These are phyloP conservation scores for Taeniopygia guttata DNA, from an alignment of 2,797 vertebrate genomes.

Conservation along the genomic window DNA sequence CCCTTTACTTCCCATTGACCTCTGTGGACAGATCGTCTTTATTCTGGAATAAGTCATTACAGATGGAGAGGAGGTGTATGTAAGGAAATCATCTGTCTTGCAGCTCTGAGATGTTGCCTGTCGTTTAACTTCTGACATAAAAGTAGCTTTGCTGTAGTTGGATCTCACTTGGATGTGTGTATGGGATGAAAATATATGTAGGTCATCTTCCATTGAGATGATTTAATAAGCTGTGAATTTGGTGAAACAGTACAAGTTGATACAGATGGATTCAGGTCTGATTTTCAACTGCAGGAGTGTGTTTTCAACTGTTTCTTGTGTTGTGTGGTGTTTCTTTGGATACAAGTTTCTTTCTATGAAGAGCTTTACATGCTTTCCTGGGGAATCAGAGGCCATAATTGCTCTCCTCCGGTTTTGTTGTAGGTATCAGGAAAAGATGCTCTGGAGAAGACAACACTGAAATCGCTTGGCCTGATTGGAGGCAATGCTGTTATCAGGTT, in stretches of 20 bases:
- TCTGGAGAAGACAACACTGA: constrained; percentile 84
- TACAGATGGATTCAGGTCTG: not conserved
- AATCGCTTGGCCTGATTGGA: constrained; percentile 89
- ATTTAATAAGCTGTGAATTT: not conserved
- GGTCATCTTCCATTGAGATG: not conserved
- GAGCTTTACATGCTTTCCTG: not conserved
- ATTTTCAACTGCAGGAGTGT: not conserved
- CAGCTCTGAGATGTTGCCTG: not conserved
- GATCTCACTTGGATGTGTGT: not conserved
- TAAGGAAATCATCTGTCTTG: not conserved
- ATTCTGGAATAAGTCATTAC: not conserved
- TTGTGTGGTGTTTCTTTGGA: not conserved
- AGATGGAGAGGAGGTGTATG: not conserved
- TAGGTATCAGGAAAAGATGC: constrained; percentile 86
- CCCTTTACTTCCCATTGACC: constrained; percentile 39
- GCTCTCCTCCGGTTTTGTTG: not conserved
- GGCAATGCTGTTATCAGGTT: constrained; percentile 94
- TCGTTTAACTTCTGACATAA: not conserved
- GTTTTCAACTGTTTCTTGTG: not conserved
- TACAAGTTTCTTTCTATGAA: not conserved
- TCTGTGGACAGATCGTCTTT: constrained; percentile 26
- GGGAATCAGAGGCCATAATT: not conserved
- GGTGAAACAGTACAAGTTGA: not conserved
- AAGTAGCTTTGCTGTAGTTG: not conserved
- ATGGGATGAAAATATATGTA: not conserved